Base-by-base conservation (phyloP, 1,140 invertebrate genomes). In the Drosophila ironensis region DNA sequence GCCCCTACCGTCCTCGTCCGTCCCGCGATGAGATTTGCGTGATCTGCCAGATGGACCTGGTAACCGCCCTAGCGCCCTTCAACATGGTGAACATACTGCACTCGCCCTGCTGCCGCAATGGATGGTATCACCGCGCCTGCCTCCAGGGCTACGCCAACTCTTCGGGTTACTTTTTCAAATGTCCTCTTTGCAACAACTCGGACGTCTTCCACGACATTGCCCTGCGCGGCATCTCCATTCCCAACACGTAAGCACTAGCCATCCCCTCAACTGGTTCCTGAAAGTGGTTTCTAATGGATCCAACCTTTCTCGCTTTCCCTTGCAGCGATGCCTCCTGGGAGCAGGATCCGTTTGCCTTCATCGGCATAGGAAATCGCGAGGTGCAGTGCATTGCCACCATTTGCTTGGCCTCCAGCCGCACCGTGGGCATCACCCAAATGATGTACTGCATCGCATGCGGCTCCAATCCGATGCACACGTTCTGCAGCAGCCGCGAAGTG, bases 111-210 rank as follows among this genome's bases (percentile, higher is more conserved):
- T 82, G 77, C 19, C 50, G 14, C 0, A 77, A 64, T 3, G 77
- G 77, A 11, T 82, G 77, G 77, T 84, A 64, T 7, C 77, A 82
- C 33, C 56, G 46, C 4, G 4, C 3, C 1, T 82, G 77, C 24
- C 27, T 84, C 4, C 77, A 82, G 24, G 5, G 0, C 0, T 82
- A 82, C 16, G 77, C 77, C 11, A 54, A 77, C 14, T 60, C 73
- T 1, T 30, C 77, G 0, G 77, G 78, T 0, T 84, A 84, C 14
- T 84, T 77, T 8, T 82, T 82, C 28, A 82, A 84, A 38, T 82
- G 77, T 20, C 77, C 77, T 1, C 27, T 82, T 8, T 82, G 77
- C 67, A 82, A 82, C 4, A 40, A 84, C 17, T 5, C 8, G 0
- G 2, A n/a, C 0, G 12, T 1, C 4, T 84, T 84, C 7, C 7